Conservation (phyloP, 2,888 invertebrate genomes). For the Anthrax anthrax region DNA sequence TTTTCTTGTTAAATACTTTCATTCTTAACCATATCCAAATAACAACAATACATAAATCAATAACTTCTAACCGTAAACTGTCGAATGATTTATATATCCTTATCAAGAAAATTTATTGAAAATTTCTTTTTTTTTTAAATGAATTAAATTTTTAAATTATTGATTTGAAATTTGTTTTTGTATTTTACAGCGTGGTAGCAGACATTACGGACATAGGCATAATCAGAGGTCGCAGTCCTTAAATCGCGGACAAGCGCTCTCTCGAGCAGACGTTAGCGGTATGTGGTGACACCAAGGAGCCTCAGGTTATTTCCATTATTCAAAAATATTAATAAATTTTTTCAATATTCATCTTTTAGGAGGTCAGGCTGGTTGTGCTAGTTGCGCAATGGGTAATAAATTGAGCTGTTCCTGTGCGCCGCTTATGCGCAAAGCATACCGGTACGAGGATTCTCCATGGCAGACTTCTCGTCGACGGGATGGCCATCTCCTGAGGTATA, state of each 20-base stretch:
- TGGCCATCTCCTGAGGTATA: constrained; percentile 83
- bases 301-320: constrained; percentile 38
- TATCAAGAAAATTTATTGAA: too few relatives aligned
- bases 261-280: constrained; percentile 50
- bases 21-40: too few relatives aligned
- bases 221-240: constrained; percentile 62
- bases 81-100: too few relatives aligned
- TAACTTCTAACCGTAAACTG: too few relatives aligned
- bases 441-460: constrained; percentile 94
- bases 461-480: constrained; percentile 73
- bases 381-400: constrained; percentile 89
- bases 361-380: constrained; percentile 35
- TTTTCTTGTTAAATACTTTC: too few relatives aligned
- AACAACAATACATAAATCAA: too few relatives aligned
- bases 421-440: constrained; percentile 89
- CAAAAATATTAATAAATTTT: background rate
- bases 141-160: too few relatives aligned
- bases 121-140: too few relatives aligned
- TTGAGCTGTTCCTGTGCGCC: constrained; percentile 94
- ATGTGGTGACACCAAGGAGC: constrained; percentile 72
- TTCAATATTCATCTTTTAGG: constrained; percentile 15
- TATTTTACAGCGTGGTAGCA: constrained; percentile 45
- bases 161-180: too few relatives aligned
- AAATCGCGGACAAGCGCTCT: constrained; percentile 56
- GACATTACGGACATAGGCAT: constrained; percentile 43